Conservation (phyloP, 2,113 vertebrate species). For the Acanthisitta chloris region DNA sequence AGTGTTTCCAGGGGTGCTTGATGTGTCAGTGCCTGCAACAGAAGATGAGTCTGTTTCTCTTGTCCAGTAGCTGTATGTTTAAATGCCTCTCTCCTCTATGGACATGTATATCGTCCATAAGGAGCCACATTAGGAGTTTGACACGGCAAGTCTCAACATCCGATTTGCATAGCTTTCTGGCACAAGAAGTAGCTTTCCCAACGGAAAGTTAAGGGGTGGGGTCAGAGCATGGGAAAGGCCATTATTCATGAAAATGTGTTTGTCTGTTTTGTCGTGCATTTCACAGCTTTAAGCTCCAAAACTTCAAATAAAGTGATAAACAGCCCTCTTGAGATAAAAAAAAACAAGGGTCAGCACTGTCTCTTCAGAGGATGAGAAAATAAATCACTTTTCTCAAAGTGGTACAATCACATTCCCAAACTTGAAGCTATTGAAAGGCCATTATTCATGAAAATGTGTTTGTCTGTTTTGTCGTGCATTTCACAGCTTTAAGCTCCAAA, state of each 20-base stretch:
- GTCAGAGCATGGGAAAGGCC: slow-evolving; percentile 26
- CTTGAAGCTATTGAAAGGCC: slow-evolving; percentile 17
- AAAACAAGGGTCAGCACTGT: background rate
- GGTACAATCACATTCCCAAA: background rate
- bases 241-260: background rate
- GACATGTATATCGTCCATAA: background rate
- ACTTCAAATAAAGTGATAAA: background rate
- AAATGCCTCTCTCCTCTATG: background rate
- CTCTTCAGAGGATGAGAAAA: background rate
- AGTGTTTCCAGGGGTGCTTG: background rate
- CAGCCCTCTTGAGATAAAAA: background rate
- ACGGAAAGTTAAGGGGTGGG: background rate
- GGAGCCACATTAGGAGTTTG: background rate
- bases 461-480: background rate
- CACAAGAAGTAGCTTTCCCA: slow-evolving; percentile 1
- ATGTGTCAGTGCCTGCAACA: background rate
- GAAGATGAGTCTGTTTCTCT: background rate
- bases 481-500: background rate
- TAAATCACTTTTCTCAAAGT: background rate
- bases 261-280: background rate
- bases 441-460: background rate
- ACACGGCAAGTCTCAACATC: background rate
- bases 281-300: background rate
- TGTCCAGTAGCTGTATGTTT: background rate
- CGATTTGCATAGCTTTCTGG: slow-evolving; percentile 24